Base-by-base conservation (phyloP, 2,113 vertebrate species). In the Crotalus helleri region DNA sequence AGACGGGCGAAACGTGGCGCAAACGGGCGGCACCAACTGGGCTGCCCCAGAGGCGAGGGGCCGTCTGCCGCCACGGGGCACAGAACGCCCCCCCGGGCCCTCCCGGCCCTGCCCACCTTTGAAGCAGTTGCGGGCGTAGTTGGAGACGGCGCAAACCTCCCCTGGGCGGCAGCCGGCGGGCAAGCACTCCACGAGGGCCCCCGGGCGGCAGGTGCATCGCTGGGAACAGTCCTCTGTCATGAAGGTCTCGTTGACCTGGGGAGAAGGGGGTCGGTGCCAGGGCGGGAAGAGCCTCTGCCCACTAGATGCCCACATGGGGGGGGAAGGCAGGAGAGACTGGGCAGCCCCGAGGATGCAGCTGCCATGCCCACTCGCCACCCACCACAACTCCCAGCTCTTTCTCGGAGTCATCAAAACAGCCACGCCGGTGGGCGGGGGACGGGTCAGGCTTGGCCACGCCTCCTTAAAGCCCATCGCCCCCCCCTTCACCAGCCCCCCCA, bases 211-310 rank as follows among this genome's bases (percentile, higher is more conserved):
- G 15, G 88, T 51, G 33, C 85, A 57, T 3, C 21, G 29, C 33
- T 5, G 1, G 1, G 51, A 64, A 24, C 92, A 93, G 8, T 90
- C 69, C 21, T 55, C 74, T 0, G 74, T 90, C 11, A 59, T 1
- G 81, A 90, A 90, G 0, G 74, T 90, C 46, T 93, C 81, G 0
- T 87, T 90, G 92, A 92, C 89, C 92, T 92, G 87, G 39, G 33
- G 15, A 29, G 6, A 15, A 21, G 6, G 33, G 54, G 51, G 4
- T 39, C 39, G 3, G 85, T 3, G 19, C 15, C 0, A 10, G 3
- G 39, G 21, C 4, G 24, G 85, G 0, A 21, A 59, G 46, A 4
- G 57, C 29, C 53, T 21, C n/a, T 11, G 1, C 33, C 33, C 2
- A 7, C 23, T 19, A 54, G 53, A 7, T 1, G 11, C 57, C 7